Evolutionary conservation across 2,113 vertebrate genomes (phyloP).

Genomic region (Narcine bancroftii): DNA sequence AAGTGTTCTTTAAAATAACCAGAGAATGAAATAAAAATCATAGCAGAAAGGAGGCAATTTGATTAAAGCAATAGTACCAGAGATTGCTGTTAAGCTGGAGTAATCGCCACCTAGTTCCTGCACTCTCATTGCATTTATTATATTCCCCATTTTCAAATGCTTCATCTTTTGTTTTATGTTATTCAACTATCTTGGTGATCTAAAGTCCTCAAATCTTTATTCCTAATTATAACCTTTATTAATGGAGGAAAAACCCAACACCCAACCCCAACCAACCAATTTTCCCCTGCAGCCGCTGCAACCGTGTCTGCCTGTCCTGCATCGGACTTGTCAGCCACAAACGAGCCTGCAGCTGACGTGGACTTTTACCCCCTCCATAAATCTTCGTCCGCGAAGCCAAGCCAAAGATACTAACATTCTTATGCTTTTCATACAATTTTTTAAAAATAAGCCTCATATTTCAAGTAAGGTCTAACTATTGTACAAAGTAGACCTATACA

Average conservation of each 20-base stretch:
- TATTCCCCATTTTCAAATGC: neutral
- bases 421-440: neutral
- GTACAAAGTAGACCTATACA: neutral
- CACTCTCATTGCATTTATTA: neutral
- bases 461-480: neutral
- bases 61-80: neutral
- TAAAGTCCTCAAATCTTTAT: neutral
- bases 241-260: too few species aligned
- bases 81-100: neutral
- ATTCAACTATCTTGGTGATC: too few species aligned
- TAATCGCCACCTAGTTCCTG: neutral
- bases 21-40: neutral
- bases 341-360: too few species aligned
- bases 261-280: too few species aligned
- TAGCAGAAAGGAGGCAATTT: neutral
- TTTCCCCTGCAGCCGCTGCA: too few species aligned
- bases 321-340: too few species aligned
- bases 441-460: neutral
- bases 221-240: neutral
- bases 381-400: too few species aligned
- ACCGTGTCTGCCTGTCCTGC: too few species aligned
- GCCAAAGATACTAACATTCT: neutral
- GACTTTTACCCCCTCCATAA: too few species aligned
- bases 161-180: neutral
- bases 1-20: neutral